Conservation (phyloP, 2,797 vertebrate species). For the Hyperoplus immaculatus region DNA sequence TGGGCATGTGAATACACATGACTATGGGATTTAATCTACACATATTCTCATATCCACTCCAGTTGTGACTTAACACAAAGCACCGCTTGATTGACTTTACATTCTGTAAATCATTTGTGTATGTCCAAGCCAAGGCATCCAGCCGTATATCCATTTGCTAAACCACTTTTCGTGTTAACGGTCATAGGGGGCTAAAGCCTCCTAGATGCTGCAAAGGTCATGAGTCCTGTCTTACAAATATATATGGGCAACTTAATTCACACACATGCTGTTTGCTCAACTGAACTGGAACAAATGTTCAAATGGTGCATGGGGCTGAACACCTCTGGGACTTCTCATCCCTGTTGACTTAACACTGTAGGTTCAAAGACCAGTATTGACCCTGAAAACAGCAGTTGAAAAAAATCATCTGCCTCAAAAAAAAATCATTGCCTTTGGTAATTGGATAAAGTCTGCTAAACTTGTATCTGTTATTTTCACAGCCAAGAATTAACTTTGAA, state of each 20-base stretch:
- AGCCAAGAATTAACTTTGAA: background rate
- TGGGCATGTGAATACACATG: background rate
- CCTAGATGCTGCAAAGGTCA: slow-evolving; percentile 6
- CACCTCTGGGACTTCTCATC: background rate
- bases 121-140: slow-evolving; percentile 31
- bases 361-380: background rate
- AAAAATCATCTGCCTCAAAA: background rate
- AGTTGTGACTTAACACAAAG: slow-evolving; percentile 33
- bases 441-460: background rate
- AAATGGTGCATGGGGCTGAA: background rate
- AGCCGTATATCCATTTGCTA: slow-evolving; percentile 38
- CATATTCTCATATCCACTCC: slow-evolving; percentile 25
- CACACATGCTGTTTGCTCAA: background rate
- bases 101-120: slow-evolving; percentile 31
- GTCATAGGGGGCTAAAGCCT: background rate
- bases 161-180: slow-evolving; percentile 31
- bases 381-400: background rate
- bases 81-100: slow-evolving; percentile 42
- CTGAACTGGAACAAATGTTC: background rate
- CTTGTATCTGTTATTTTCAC: background rate
- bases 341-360: background rate
- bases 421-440: background rate
- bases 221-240: background rate
- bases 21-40: slow-evolving; percentile 19
- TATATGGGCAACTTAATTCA: background rate